phyloP scores from a whole-genome alignment of 30 jellyfish, hydroid and myxozoan genomes.

The Clytia hemisphaerica region DNA sequence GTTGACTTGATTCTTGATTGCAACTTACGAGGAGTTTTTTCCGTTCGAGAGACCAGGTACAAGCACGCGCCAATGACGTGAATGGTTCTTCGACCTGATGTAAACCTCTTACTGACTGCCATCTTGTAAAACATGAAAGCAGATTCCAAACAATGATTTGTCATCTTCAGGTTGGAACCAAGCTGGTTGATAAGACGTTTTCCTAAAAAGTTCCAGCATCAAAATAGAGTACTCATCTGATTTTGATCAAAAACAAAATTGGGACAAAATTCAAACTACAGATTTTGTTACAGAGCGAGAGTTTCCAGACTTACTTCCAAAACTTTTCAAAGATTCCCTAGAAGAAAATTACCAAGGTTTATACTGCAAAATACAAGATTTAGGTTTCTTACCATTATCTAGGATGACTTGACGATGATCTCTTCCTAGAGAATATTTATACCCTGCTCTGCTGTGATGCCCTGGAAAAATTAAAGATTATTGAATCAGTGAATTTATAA shows the following conservation, averaged over 20 bases:
- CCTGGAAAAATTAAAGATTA: too few relatives aligned
- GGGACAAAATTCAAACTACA: too few relatives aligned
- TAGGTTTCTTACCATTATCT: constrained; percentile 70
- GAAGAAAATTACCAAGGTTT: too few relatives aligned
- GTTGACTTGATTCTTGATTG: too few relatives aligned
- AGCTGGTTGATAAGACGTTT: constrained; percentile 51
- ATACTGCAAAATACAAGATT: too few relatives aligned
- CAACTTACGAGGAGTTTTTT: constrained; percentile 95
- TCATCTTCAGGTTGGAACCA: constrained; percentile 76
- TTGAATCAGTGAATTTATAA: too few relatives aligned
- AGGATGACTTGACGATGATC: constrained; percentile 64
- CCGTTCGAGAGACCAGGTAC: constrained; percentile 85
- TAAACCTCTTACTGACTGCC: constrained; percentile 71
- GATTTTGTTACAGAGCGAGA: too few relatives aligned
- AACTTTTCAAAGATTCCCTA: too few relatives aligned
- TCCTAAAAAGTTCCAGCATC: constrained; percentile 24
- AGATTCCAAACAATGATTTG: constrained; percentile 71
- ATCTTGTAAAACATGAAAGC: constrained; percentile 87
- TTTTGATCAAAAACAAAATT: too few relatives aligned
- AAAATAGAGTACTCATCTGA: too few relatives aligned
- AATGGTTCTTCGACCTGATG: constrained; percentile 72
- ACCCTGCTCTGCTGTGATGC: constrained; percentile 41
- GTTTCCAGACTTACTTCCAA: too few relatives aligned
- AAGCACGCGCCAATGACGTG: constrained; percentile 95
- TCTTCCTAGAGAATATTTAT: constrained; percentile 64